Base-by-base conservation (phyloP, 2,797 vertebrate species). In the Mus minutoides region DNA sequence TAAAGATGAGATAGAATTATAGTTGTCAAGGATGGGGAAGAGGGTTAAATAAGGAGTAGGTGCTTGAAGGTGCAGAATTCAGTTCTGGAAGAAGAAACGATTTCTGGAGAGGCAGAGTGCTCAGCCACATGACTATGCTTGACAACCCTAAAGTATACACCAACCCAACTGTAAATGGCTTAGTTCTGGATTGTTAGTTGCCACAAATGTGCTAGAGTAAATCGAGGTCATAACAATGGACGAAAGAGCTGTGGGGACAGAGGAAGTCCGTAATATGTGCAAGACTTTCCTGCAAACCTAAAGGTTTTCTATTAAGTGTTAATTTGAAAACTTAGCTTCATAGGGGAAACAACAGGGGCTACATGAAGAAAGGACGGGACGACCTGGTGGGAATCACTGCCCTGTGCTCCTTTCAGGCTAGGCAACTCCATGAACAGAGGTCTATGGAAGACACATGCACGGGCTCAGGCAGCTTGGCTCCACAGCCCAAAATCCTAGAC, bases 321-420 rank as follows among this genome's bases (percentile, higher is more conserved):
- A 52, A 52, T 64, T 16, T 3, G 40, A 87, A 46, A 26, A 58
- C 40, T 73, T 3, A 4, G 4, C 9, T 34, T 77, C 22, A 6
- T 0, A 12, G 73, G 77, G 6, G 6, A 77, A 29, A 34, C 14
- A 3, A 21, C 46, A 34, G 24, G 3, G 19, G 56, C 79, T 11
- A 11, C n/a, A 5, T 34, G 24, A 67, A 60, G 11, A n/a, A 69
- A 34, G 49, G 29, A 9, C 54, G 7, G 31, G 4, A 43, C 31
- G 3, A 22, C 4, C 16, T 31, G 24, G 26, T 43, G 17, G 1
- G 40, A n/a, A 22, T 1, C 7, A 13, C 4, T 75, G 11, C 1
- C 6, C 21, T 8, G 14, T 64, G 21, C 43, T 46, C 34, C 17
- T 6, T 71, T 31, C 22, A 21, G 31, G 17, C 29, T 1, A 26